Percentiles rank a stretch among this genome's conserved stretches.
Conservation (phyloP, 1,140 invertebrate genomes). For the Oedothorax gibbosus region DNA sequence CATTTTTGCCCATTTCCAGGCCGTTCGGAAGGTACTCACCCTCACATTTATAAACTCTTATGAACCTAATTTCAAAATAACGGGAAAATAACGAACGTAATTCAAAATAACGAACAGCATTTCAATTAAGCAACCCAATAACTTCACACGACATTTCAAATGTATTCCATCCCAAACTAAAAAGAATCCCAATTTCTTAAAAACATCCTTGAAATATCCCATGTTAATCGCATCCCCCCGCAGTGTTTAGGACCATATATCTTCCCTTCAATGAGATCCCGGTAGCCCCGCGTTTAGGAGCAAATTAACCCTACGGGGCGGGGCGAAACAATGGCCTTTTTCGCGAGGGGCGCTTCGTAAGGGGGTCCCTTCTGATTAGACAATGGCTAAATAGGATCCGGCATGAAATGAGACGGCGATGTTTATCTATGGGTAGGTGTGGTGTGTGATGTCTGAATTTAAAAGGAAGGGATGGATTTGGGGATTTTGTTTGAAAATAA, state of each 20-base stretch:
- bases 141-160: too few relatives aligned
- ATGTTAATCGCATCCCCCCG: slow-evolving; percentile 3
- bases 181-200: too few relatives aligned
- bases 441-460: slow-evolving; percentile 48
- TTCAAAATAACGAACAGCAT: too few relatives aligned
- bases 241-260: slow-evolving; percentile 25
- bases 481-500: background rate
- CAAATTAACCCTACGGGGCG: slow-evolving; percentile 2
- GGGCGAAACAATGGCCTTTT: slow-evolving; percentile 11
- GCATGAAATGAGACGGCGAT: background rate
- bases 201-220: too few relatives aligned
- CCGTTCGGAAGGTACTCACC: too few relatives aligned
- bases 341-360: slow-evolving; percentile 21
- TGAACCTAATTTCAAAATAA: too few relatives aligned
- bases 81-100: too few relatives aligned
- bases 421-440: background rate
- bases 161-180: too few relatives aligned
- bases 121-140: too few relatives aligned
- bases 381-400: slow-evolving; percentile 18
- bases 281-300: slow-evolving; percentile 1
- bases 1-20: too few relatives aligned
- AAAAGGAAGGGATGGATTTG: background rate
- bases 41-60: too few relatives aligned
- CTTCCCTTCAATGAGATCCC: slow-evolving; percentile 16
- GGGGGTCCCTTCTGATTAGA: slow-evolving; percentile 22